Base-by-base conservation (phyloP, 1,140 invertebrate genomes). In the Euwallacea similis region DNA sequence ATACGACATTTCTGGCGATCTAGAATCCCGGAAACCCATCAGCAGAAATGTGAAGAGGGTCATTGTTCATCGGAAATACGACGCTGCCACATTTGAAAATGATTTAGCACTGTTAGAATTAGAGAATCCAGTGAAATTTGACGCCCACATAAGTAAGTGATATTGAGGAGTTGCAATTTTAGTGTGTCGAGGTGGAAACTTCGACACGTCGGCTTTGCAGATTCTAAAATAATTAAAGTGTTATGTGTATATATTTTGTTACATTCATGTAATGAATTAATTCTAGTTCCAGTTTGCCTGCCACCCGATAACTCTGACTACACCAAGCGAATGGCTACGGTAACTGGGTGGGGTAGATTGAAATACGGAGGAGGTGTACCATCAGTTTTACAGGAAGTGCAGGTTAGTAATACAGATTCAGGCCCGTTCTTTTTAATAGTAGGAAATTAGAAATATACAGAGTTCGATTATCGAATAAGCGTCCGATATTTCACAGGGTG, bases 41-140 rank as follows among this genome's bases (percentile, higher is more conserved):
- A 89, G 91, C 13, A 91, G 91, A 78, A 95, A 95, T 79, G 92
- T 97, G 0, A 87, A 90, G 72, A 84, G 94, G 55, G 94, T 97
- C 41, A 93, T 97, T 33, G 91, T 96, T 0, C 94, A 97, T 78
- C 84, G 92, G 0, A 89, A 92, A 72, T 97, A 96, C 81, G 92
- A 96, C 82, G 88, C 93, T 0, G 90, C 90, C 2, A 96, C 94
- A 0, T 96, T 96, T 76, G 94, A 95, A 78, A 96, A 96, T 77
- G 94, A 97, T 79, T 84, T 96, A 72, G 94, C 94, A 0, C 80
- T 97, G 7, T 79, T 96, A 47, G 93, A 96, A 79, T 78, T 97
- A 70, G 94, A 96, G 71, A 86, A 88, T 15, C 88, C 93, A 0
- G 85, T 97, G n/a, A 87, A 89, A 69, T 94, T 92, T 77, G 92